Base-by-base conservation (phyloP, 2,888 invertebrate genomes). In the Euplexia lucipara region DNA sequence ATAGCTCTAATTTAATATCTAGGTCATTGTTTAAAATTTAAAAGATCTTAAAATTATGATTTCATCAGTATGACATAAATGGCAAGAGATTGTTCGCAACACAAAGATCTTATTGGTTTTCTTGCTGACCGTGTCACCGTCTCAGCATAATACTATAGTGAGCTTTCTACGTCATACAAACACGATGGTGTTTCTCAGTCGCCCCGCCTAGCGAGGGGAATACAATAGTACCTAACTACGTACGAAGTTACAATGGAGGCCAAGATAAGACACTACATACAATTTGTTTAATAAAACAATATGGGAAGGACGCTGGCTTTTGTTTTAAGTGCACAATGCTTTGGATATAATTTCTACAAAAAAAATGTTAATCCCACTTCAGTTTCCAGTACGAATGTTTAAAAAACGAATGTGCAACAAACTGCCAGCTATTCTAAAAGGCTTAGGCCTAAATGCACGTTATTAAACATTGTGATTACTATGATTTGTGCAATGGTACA, bases 151-250 rank as follows among this genome's bases (percentile, higher is more conserved):
- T 30, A 37, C 54, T 51, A 73, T 71, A 86, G 82, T 87, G 84
- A 87, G 87, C 83, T 85, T 84, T 78, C 81, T 70, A 80, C 79
- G 82, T 73, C 85, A 84, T 75, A 78, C 85, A 86, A 85, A 83
- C 88, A 81, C 86, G 82, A 83, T 81, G 79, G 72, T 81, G 75
- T 75, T 80, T 75, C 79, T 90, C 89, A 89, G 90, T 92, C 92
- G 80, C 80, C 88, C 84, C 87, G 86, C 89, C 82, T 86, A 83
- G 86, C 83, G 85, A 86, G 87, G 83, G 83, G 70, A 78, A 84
- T 83, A 82, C 53, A 67, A 70, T 77, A 81, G 63, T 79, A 83
- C 70, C 70, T 83, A 85, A 44, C 68, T 80, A 82, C 52, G 57
- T 82, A 79, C 70, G 56, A 79, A 73, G 57, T 79, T 75, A 84